Evolutionary conservation across 2,888 invertebrate species (phyloP).

Genomic region (Agrochola litura): DNA sequence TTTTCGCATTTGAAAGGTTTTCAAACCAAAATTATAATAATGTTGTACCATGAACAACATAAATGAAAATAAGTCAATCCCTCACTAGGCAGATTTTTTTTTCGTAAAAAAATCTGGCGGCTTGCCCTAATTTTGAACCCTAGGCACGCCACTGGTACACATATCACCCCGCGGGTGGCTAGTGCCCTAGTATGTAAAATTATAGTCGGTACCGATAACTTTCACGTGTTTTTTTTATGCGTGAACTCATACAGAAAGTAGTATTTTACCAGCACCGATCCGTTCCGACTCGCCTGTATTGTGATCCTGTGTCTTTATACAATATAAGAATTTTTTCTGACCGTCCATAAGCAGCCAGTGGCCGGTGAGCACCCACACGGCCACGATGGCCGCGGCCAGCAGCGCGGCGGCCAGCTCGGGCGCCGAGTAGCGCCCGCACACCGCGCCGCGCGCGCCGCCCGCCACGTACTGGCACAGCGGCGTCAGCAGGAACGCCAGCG

Average conservation of each 20-base stretch:
- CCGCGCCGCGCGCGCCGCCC: constrained; percentile 92
- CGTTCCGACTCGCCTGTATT: background rate
- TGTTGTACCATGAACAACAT: too few relatives aligned
- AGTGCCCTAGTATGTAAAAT: too few relatives aligned
- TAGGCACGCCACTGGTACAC: too few relatives aligned
- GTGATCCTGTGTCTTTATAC: too few relatives aligned
- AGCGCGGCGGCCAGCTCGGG: constrained; percentile 98
- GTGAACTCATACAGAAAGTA: background rate
- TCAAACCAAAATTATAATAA: too few relatives aligned
- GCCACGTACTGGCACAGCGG: constrained; percentile 99
- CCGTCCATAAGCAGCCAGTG: constrained; percentile 99
- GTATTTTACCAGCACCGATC: background rate
- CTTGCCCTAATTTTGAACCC: too few relatives aligned
- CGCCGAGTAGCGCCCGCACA: constrained; percentile 98
- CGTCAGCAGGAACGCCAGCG: constrained; percentile 98
- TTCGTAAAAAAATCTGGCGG: too few relatives aligned
- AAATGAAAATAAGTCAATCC: too few relatives aligned
- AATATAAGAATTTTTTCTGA: constrained; percentile 70
- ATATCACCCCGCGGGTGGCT: too few relatives aligned
- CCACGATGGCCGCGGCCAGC: constrained; percentile 97
- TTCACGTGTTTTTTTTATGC: background rate
- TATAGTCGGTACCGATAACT: background rate
- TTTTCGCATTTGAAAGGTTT: too few relatives aligned
- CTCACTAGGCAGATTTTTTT: too few relatives aligned
- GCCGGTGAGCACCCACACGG: constrained; percentile 99